Evolutionary conservation across 2,888 invertebrate species (phyloP).

Genomic region (Drosophila birchii): DNA sequence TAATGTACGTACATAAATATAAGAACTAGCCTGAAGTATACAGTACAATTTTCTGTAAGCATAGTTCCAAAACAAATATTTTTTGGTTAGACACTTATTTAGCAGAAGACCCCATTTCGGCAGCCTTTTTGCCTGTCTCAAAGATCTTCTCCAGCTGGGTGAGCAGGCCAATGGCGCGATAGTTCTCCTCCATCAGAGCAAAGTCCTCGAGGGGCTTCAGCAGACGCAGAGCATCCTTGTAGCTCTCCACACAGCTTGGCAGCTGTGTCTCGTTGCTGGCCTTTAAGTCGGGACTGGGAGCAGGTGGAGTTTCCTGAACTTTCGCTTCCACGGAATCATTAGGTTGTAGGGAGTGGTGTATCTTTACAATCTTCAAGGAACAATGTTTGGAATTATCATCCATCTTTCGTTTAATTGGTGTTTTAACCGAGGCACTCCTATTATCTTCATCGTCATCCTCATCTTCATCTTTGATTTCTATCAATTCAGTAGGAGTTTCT

Average conservation of each 20-base stretch:
- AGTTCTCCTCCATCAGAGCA: constrained; percentile 81
- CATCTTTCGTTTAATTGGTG: constrained; percentile 12
- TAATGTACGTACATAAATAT: too few relatives aligned
- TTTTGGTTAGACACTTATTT: not conserved
- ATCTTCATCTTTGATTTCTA: constrained; percentile 62
- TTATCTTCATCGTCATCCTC: constrained; percentile 56
- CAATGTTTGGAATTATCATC: not conserved
- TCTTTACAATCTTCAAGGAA: constrained; percentile 72
- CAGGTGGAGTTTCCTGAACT: not conserved
- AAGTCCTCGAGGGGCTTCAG: constrained; percentile 83
- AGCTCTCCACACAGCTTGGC: constrained; percentile 67
- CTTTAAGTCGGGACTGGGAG: constrained; percentile 56
- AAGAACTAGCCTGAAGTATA: too few relatives aligned
- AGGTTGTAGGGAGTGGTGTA: constrained; percentile 49
- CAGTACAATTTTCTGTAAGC: not conserved
- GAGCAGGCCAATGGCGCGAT: constrained; percentile 82
- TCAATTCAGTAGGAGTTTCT: constrained; percentile 53
- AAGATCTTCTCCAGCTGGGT: constrained; percentile 81
- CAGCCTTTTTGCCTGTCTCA: constrained; percentile 39
- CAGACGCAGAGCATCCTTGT: constrained; percentile 78
- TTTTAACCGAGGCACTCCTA: not conserved
- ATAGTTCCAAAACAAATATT: not conserved
- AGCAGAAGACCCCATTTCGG: not conserved
- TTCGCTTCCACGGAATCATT: not conserved
- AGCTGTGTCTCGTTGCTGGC: constrained; percentile 54